Conservation (phyloP, 2,888 invertebrate genomes). For the Pyrrhosoma nymphula region DNA sequence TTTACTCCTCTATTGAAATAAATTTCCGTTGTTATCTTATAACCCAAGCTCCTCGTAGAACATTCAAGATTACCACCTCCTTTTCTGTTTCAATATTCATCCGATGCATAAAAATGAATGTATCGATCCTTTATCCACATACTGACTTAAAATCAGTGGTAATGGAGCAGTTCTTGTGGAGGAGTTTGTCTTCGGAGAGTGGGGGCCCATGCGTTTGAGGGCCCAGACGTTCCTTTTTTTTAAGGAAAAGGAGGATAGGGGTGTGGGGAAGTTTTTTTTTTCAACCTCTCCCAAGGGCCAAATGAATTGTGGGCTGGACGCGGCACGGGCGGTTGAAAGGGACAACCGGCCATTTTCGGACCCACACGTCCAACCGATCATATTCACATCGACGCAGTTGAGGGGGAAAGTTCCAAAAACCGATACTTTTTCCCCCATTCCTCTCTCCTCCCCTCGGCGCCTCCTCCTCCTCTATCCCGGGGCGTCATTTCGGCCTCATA, state of each 20-base stretch:
- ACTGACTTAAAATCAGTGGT: no score
- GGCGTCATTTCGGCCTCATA: neutral
- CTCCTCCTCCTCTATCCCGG: neutral
- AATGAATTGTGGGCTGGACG: slow-evolving; percentile 12
- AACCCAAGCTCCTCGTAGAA: no score
- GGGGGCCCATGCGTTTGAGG: neutral
- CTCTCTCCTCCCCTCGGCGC: neutral
- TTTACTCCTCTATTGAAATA: no score
- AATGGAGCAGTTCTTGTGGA: no score
- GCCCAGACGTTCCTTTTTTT: neutral
- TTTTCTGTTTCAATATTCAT: no score
- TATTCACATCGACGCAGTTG: neutral
- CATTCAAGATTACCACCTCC: no score
- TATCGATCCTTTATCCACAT: no score
- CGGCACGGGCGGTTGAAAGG: neutral
- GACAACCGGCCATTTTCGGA: slow-evolving; percentile 24
- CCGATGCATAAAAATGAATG: no score
- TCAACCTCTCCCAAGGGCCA: neutral
- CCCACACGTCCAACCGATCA: neutral
- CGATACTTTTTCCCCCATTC: neutral
- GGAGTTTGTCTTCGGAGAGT: no score
- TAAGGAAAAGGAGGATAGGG: neutral
- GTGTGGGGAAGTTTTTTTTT: neutral
- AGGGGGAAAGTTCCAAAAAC: neutral
- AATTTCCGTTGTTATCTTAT: no score